Conservation (phyloP, 2,113 vertebrate genomes). For the Lycaon pictus region DNA sequence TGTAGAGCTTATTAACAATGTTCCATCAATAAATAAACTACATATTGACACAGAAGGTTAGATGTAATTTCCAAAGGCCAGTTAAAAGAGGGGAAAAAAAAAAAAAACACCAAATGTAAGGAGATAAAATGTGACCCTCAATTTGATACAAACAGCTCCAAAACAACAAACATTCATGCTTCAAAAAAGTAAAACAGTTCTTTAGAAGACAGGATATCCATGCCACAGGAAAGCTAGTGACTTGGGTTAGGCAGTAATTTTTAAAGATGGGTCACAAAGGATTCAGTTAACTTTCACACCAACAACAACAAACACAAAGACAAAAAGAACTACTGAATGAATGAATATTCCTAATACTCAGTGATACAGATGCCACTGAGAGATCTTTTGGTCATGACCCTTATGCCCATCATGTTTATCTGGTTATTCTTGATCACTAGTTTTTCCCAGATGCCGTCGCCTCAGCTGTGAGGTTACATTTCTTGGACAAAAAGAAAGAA, state of each 20-base stretch:
- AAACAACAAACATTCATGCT: slow-evolving; percentile 66
- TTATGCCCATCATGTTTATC: slow-evolving; percentile 49
- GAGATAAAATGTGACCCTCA: slow-evolving; percentile 27
- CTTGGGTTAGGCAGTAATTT: slow-evolving; percentile 39
- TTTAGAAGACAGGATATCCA: slow-evolving; percentile 34
- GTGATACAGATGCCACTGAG: slow-evolving; percentile 32
- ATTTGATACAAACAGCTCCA: slow-evolving; percentile 51
- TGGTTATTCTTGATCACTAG: slow-evolving; percentile 51
- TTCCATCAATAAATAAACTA: neutral
- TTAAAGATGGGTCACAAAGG: neutral
- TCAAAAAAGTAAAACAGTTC: slow-evolving; percentile 31
- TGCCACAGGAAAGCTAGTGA: slow-evolving; percentile 46
- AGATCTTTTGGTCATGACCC: slow-evolving; percentile 36
- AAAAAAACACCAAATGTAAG: neutral
- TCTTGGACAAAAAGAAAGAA: slow-evolving; percentile 70
- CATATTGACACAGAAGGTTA: neutral
- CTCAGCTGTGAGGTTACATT: slow-evolving; percentile 59
- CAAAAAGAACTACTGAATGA: slow-evolving; percentile 40
- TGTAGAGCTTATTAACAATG: neutral
- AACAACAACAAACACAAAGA: slow-evolving; percentile 41
- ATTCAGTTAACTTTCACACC: slow-evolving; percentile 37
- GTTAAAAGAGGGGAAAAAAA: neutral
- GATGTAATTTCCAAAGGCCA: slow-evolving; percentile 16
- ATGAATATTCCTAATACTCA: slow-evolving; percentile 44
- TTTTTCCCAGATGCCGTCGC: slow-evolving; percentile 42